Conservation (phyloP, 1,140 invertebrate genomes). For the Brachionus koreanus region DNA sequence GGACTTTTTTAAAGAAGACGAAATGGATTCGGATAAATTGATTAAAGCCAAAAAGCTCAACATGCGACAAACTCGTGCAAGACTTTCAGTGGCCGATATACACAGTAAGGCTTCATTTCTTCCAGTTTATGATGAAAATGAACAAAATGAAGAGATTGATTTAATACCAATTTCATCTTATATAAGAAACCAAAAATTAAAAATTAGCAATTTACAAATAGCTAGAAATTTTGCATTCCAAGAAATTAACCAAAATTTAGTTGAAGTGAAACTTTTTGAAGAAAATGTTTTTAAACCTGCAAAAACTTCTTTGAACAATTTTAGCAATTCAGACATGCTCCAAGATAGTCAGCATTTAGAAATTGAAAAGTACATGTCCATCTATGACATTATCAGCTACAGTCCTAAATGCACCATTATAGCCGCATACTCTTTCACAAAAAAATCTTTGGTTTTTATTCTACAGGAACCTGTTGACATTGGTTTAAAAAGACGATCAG, state of each 20-base stretch:
- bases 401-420: not conserved
- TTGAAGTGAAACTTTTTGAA: slow-evolving; percentile 27
- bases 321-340: not conserved
- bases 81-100: not conserved
- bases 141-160: slow-evolving; percentile 10
- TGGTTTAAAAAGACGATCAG: not conserved
- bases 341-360: slow-evolving; percentile 34
- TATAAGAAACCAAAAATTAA: slow-evolving; percentile 12
- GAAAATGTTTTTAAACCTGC: not conserved
- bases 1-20: not conserved
- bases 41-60: not conserved
- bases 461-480: not conserved
- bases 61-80: not conserved
- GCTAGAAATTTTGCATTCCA: not conserved
- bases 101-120: not conserved
- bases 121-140: not conserved
- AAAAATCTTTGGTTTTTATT: not conserved
- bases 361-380: slow-evolving; percentile 38
- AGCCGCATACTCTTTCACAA: not conserved
- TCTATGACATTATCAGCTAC: slow-evolving; percentile 1
- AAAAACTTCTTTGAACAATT: not conserved
- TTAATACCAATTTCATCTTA: slow-evolving; percentile 34
- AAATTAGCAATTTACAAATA: slow-evolving; percentile 10
- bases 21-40: not conserved
- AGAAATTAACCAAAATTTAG: not conserved